These are phyloP conservation scores for Ophion slaviceki DNA, from an alignment of 2,888 invertebrate genomes.

Conservation along the genomic window DNA sequence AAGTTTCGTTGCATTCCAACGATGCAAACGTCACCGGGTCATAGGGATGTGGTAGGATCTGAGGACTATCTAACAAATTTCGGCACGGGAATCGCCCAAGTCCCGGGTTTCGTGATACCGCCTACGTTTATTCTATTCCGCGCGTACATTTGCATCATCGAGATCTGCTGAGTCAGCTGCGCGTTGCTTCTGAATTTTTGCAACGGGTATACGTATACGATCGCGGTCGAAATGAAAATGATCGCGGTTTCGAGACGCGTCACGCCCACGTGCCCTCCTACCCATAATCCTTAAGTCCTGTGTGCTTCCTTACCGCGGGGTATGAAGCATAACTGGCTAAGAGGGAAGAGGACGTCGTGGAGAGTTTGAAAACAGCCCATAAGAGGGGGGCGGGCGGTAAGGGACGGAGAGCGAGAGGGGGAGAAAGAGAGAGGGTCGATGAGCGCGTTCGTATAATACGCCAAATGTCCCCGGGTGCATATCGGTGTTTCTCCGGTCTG, in stretches of 20 bases:
- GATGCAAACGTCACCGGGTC: too few species aligned
- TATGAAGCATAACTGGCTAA: conserved; percentile 53
- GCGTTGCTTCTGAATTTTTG: conserved; percentile 70
- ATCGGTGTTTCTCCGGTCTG: conserved; percentile 62
- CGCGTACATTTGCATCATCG: conserved; percentile 57
- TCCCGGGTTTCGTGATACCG: neutral
- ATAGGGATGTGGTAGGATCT: too few species aligned
- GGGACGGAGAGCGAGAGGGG: neutral
- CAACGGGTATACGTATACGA: conserved; percentile 39
- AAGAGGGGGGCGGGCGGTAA: neutral
- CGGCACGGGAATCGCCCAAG: neutral
- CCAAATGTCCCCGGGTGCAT: conserved; percentile 69
- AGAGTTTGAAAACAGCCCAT: conserved; percentile 16
- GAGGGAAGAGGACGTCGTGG: conserved; percentile 33
- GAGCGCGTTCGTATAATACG: conserved; percentile 64
- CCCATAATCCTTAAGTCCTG: conserved; percentile 69
- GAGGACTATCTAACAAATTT: too few species aligned
- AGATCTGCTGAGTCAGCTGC: conserved; percentile 31
- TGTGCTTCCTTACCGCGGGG: conserved; percentile 61
- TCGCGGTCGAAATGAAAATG: conserved; percentile 74
- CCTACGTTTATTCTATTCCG: conserved; percentile 47
- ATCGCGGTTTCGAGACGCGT: conserved; percentile 68
- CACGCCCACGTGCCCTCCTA: conserved; percentile 70
- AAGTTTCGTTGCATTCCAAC: too few species aligned
- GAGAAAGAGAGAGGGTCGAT: conserved; percentile 20